phyloP scores from a whole-genome alignment of 2,797 vertebrate species.

The Danionella dracula region DNA sequence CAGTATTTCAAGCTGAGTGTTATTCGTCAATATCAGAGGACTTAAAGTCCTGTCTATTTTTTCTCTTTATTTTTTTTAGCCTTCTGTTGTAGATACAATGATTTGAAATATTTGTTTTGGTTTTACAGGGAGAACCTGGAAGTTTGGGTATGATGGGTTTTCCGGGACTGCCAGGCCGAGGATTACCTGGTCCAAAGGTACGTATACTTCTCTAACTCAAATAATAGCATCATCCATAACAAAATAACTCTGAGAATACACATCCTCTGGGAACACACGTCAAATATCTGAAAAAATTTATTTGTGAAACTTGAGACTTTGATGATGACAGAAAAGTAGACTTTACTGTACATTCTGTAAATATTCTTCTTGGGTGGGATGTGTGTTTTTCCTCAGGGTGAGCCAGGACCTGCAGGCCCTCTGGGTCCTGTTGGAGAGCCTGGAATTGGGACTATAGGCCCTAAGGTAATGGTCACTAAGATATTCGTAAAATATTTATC shows the following conservation, averaged over 20 bases:
- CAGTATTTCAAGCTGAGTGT: no score
- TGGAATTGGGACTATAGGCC: conserved; percentile 73
- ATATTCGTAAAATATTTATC: not conserved
- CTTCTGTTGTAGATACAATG: no score
- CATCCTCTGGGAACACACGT: not conserved
- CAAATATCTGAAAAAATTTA: not conserved
- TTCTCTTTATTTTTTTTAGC: no score
- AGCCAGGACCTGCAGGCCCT: conserved; percentile 67
- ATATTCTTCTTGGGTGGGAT: not conserved
- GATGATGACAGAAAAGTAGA: not conserved
- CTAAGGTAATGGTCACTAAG: conserved; percentile 61
- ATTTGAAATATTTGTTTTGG: no score
- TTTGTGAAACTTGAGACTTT: not conserved
- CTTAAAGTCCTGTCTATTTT: no score
- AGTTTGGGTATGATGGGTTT: conserved; percentile 65
- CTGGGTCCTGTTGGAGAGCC: conserved; percentile 70
- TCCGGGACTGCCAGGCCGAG: conserved; percentile 66
- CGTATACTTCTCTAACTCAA: not conserved
- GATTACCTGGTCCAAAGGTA: conserved; percentile 80
- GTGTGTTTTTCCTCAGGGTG: conserved; percentile 65
- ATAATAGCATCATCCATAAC: not conserved
- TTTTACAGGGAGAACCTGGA: conserved; percentile 73
- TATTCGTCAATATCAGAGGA: no score
- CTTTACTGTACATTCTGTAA: not conserved
- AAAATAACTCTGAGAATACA: not conserved